Conservation (phyloP, 2,888 invertebrate species). For the Amblyteles armatorius region DNA sequence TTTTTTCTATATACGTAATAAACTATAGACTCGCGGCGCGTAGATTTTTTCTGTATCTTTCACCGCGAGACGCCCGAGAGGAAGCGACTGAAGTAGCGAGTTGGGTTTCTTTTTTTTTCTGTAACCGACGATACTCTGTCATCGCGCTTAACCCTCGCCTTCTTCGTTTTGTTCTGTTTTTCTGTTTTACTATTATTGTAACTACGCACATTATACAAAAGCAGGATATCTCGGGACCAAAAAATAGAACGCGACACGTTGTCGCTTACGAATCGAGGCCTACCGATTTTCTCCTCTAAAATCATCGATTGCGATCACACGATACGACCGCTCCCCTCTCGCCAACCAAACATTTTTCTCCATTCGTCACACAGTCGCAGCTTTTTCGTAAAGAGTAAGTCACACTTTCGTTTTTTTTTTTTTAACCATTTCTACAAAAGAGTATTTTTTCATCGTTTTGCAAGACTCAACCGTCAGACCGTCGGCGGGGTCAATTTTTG, state of each 20-base stretch:
- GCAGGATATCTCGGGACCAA: slow-evolving; percentile 73
- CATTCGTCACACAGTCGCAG: slow-evolving; percentile 26
- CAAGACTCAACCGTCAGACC: slow-evolving; percentile 19
- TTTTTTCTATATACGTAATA: slow-evolving; percentile 81
- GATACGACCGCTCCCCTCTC: slow-evolving; percentile 9
- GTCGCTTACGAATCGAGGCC: slow-evolving; percentile 54
- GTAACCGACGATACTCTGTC: not conserved
- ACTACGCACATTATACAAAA: slow-evolving; percentile 77
- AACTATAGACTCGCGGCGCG: slow-evolving; percentile 77
- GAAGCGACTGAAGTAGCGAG: slow-evolving; percentile 48
- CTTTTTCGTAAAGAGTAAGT: slow-evolving; percentile 65
- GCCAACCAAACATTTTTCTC: slow-evolving; percentile 4
- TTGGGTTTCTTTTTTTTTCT: not conserved
- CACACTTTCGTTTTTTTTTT: slow-evolving; percentile 66
- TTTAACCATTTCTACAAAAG: slow-evolving; percentile 37
- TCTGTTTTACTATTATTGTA: slow-evolving; percentile 65
- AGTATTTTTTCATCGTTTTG: slow-evolving; percentile 21
- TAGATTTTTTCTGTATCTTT: slow-evolving; percentile 5
- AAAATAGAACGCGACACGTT: slow-evolving; percentile 72
- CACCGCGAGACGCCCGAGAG: slow-evolving; percentile 51
- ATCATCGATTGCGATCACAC: slow-evolving; percentile 22
- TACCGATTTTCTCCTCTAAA: slow-evolving; percentile 37
- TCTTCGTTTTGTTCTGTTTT: slow-evolving; percentile 54
- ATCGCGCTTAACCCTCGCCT: slow-evolving; percentile 28
- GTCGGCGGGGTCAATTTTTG: slow-evolving; percentile 38